Conservation (phyloP, 1,140 invertebrate species). For the Macrocentrus cingulum region DNA sequence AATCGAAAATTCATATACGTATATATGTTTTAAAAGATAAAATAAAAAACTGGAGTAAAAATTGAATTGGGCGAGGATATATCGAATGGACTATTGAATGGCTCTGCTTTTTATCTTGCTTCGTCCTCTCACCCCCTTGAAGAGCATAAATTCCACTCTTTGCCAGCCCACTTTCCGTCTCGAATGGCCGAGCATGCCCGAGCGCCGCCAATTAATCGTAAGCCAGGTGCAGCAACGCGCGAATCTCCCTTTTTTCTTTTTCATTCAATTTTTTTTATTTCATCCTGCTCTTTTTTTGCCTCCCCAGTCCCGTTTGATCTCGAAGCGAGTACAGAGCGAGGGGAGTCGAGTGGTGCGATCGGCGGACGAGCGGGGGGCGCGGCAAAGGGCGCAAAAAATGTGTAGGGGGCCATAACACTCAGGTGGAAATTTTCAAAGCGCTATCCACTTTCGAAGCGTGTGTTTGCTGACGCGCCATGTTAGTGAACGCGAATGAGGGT, state of each 20-base stretch:
- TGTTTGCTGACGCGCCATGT: conserved; percentile 49
- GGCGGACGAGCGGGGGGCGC: conserved; percentile 18
- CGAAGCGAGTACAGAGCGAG: conserved; percentile 2
- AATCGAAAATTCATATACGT: too few species aligned
- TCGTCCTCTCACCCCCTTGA: background rate
- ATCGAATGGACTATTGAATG: background rate
- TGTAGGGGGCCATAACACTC: conserved; percentile 22
- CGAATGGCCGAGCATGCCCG: conserved; percentile 5
- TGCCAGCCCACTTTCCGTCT: conserved; percentile 1
- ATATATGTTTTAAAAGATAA: too few species aligned
- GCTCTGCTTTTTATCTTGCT: background rate
- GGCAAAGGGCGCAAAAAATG: conserved; percentile 13
- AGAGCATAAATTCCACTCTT: conserved; percentile 9
- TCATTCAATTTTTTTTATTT: conserved; percentile 8
- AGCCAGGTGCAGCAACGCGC: conserved; percentile 14
- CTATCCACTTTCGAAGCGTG: conserved; percentile 48
- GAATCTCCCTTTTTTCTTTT: background rate
- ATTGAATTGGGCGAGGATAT: background rate
- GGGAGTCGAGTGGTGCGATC: conserved; percentile 20
- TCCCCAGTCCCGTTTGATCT: conserved; percentile 13
- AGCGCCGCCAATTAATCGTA: conserved; percentile 18
- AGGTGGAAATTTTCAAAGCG: conserved; percentile 53
- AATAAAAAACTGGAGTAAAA: background rate
- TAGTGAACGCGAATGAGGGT: conserved; percentile 35
- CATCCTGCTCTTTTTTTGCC: background rate